phyloP scores from a whole-genome alignment of 2,888 invertebrate genomes.

The Lasioglossum zephyrum region DNA sequence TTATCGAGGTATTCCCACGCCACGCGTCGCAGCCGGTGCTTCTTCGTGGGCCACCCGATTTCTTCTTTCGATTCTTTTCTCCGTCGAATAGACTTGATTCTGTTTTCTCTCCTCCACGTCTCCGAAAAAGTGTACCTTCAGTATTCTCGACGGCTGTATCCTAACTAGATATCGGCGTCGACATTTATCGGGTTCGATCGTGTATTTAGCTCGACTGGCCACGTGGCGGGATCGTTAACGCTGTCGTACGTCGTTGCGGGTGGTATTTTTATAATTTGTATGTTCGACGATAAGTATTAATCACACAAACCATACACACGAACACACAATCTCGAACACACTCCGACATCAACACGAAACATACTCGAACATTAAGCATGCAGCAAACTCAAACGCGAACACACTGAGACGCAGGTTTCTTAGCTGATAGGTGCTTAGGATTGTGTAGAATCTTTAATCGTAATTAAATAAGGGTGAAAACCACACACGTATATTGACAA shows the following conservation, averaged over 20 bases:
- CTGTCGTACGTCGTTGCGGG: slow-evolving; percentile 68
- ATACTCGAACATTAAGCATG: neutral
- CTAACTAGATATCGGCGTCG: slow-evolving; percentile 20
- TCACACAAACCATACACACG: slow-evolving; percentile 46
- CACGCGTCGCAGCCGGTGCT: slow-evolving; percentile 46
- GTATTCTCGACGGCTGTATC: slow-evolving; percentile 54
- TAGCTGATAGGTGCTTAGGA: slow-evolving; percentile 76
- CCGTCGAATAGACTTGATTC: slow-evolving; percentile 1
- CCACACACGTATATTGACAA: slow-evolving; percentile 50
- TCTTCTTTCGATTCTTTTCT: slow-evolving; percentile 24
- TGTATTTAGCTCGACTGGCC: slow-evolving; percentile 33
- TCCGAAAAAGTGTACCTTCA: slow-evolving; percentile 47
- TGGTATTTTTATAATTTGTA: slow-evolving; percentile 76
- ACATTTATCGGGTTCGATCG: slow-evolving; percentile 29
- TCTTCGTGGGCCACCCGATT: slow-evolving; percentile 33
- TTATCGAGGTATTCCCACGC: slow-evolving; percentile 50
- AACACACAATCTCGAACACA: neutral
- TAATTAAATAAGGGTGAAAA: slow-evolving; percentile 66
- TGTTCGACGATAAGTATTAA: slow-evolving; percentile 70
- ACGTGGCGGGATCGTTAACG: slow-evolving; percentile 55
- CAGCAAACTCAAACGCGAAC: neutral
- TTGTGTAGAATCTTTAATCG: slow-evolving; percentile 74
- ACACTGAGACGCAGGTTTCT: slow-evolving; percentile 66
- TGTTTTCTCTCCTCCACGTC: neutral
- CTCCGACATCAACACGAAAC: slow-evolving; percentile 13